Evolutionary conservation across 92 coral and sea anemone species (phyloP).

Genomic region (Virgularia gustaviana): DNA sequence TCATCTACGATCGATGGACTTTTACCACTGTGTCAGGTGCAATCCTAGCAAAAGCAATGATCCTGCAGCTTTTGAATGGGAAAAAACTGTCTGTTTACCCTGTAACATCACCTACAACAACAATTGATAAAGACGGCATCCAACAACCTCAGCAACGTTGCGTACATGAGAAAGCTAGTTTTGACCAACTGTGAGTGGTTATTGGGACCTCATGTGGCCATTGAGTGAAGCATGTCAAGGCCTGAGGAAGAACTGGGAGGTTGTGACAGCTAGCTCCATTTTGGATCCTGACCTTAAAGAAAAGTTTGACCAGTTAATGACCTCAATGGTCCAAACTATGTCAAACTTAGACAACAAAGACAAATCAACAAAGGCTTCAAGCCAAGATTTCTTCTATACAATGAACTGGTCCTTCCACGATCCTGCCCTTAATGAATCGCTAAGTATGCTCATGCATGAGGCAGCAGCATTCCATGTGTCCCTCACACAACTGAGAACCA

Average conservation of each 20-base stretch:
- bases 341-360: not conserved
- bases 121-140: not conserved
- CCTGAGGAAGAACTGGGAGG: not conserved
- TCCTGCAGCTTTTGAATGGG: not conserved
- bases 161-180: too few species aligned
- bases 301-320: not conserved
- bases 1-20: too few species aligned
- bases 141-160: too few species aligned
- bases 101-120: not conserved
- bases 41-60: not conserved
- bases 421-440: too few species aligned
- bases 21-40: too few species aligned
- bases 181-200: not conserved
- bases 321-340: too few species aligned
- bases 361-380: not conserved
- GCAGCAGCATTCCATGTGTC: conserved; percentile 9
- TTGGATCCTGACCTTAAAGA: not conserved
- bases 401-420: not conserved
- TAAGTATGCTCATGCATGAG: too few species aligned
- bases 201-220: not conserved
- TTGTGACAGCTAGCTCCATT: not conserved
- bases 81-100: not conserved
- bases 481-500: too few species aligned
- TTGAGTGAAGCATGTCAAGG: not conserved
- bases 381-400: not conserved